phyloP scores from a whole-genome alignment of 2,113 vertebrate genomes.

The Turnix velox region DNA sequence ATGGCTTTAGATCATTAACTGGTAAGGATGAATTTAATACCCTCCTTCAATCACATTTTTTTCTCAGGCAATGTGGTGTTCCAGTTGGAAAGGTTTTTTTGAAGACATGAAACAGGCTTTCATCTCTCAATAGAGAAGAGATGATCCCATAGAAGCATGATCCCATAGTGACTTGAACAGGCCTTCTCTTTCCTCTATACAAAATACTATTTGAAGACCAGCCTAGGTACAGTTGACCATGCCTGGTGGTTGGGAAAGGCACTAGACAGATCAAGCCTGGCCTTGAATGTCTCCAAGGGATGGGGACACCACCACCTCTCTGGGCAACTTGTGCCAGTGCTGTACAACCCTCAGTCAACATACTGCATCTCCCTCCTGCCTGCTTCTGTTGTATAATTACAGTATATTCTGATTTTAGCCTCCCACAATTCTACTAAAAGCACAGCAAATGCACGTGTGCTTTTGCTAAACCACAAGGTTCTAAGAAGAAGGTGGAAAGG shows the following conservation, averaged over 20 bases:
- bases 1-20: not conserved
- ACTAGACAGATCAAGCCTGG: not conserved
- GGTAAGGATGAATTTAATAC: not conserved
- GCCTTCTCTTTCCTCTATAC: not conserved
- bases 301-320: too few species aligned
- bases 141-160: not conserved
- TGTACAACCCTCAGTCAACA: too few species aligned
- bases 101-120: not conserved
- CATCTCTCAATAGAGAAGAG: not conserved
- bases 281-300: too few species aligned
- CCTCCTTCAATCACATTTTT: fast-evolving
- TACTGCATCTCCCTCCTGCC: not conserved
- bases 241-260: not conserved
- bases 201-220: not conserved
- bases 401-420: not conserved
- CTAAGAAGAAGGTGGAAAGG: not conserved
- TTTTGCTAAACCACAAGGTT: not conserved
- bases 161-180: not conserved
- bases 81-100: not conserved
- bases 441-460: not conserved
- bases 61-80: not conserved
- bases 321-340: too few species aligned
- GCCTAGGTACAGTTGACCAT: not conserved
- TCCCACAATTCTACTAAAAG: not conserved
- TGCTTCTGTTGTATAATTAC: not conserved